These are phyloP conservation scores for Halotydeus destructor DNA, from an alignment of 1,140 invertebrate species.

Conservation along the genomic window DNA sequence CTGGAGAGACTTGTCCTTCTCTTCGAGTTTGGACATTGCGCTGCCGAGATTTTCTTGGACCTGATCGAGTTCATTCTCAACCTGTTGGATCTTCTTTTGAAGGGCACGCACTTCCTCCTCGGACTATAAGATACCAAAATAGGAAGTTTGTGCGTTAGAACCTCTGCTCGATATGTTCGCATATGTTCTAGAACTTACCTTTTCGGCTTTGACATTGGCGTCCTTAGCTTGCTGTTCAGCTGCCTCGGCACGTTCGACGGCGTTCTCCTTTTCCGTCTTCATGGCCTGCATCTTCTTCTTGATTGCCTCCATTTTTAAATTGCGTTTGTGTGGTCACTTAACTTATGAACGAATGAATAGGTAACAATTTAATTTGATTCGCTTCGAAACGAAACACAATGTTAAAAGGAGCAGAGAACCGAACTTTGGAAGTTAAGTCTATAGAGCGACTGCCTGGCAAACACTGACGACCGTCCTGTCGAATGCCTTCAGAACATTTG, in stretches of 20 bases:
- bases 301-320: slow-evolving; percentile 77
- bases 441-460: no score
- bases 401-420: no score
- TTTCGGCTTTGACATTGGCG: slow-evolving; percentile 75
- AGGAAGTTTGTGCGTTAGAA: background rate
- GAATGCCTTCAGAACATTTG: no score
- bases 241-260: slow-evolving; percentile 79
- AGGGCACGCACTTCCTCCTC: slow-evolving; percentile 20
- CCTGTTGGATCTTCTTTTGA: slow-evolving; percentile 22
- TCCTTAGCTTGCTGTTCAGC: slow-evolving; percentile 85
- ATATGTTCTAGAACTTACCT: slow-evolving; percentile 35
- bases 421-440: no score
- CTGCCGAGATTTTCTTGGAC: slow-evolving; percentile 19
- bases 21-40: slow-evolving; percentile 19
- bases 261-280: slow-evolving; percentile 98
- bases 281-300: slow-evolving; percentile 99
- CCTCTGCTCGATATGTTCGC: background rate
- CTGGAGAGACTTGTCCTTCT: slow-evolving; percentile 21
- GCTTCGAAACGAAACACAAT: no score
- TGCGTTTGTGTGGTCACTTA: no score
- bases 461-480: no score
- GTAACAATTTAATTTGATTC: no score
- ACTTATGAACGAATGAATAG: no score
- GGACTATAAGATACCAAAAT: slow-evolving; percentile 9
- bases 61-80: slow-evolving; percentile 21